Percentiles rank a stretch among this genome's conserved stretches.
phyloP scores from a whole-genome alignment of 2,113 vertebrate genomes.

The Dendropsophus ebraccatus region DNA sequence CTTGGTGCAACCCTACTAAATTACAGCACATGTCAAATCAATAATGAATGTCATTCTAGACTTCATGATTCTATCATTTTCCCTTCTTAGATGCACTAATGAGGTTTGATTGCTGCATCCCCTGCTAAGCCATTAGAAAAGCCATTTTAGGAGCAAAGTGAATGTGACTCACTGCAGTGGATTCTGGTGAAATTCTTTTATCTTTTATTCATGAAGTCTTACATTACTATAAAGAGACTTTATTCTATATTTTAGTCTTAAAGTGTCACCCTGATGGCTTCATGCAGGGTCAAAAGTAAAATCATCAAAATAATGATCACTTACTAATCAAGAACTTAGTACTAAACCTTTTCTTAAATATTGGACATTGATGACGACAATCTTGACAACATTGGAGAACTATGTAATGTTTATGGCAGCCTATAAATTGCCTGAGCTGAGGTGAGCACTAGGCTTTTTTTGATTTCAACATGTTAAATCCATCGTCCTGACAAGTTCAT shows the following conservation, averaged over 20 bases:
- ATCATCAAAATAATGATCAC: background rate
- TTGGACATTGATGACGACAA: too few relatives aligned
- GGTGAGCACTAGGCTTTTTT: background rate
- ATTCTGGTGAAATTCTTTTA: conserved; percentile 13
- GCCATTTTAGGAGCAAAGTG: conserved; percentile 58
- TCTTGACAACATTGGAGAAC: background rate
- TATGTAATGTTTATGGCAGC: background rate
- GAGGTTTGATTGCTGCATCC: conserved; percentile 59
- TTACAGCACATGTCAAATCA: conserved; percentile 64
- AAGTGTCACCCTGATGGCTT: background rate
- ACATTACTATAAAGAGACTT: background rate
- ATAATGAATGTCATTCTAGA: conserved; percentile 64
- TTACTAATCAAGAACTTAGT: background rate
- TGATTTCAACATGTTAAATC: too few relatives aligned
- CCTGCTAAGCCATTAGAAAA: conserved; percentile 51
- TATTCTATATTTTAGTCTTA: background rate
- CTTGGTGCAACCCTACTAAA: conserved; percentile 62
- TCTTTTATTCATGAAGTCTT: conserved; percentile 29
- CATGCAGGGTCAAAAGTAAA: background rate
- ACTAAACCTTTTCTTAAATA: background rate
- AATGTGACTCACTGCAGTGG: conserved; percentile 55
- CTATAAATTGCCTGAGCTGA: background rate
- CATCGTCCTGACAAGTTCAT: too few relatives aligned
- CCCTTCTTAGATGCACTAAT: conserved; percentile 63
- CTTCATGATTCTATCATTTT: conserved; percentile 66